Evolutionary conservation across 2,888 invertebrate species (phyloP).

Genomic region (Apeira syringaria): DNA sequence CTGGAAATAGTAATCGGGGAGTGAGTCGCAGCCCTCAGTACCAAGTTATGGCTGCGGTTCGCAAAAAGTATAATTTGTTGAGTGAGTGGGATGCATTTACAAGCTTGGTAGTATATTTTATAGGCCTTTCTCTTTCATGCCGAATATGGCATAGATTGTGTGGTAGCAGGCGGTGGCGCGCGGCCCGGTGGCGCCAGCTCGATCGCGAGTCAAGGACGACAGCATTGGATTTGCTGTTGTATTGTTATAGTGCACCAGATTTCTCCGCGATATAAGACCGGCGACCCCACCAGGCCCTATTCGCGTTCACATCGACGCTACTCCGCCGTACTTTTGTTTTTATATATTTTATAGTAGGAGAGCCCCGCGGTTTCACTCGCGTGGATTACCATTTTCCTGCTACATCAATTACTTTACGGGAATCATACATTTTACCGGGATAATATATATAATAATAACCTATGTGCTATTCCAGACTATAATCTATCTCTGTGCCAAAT

Average conservation of each 20-base stretch:
- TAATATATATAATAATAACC: no score
- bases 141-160: constrained; percentile 48
- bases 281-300: constrained; percentile 24
- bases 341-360: no score
- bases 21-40: constrained; percentile 28
- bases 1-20: constrained; percentile 42
- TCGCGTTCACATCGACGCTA: constrained; percentile 13
- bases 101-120: constrained; percentile 19
- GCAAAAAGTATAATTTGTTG: constrained; percentile 33
- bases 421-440: no score
- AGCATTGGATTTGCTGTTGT: constrained; percentile 41
- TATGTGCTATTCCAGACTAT: no score
- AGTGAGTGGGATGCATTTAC: constrained; percentile 43
- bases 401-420: no score
- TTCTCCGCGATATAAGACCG: constrained; percentile 33
- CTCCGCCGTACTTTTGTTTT: constrained; percentile 7
- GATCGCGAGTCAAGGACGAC: constrained; percentile 61
- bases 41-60: constrained; percentile 29
- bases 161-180: constrained; percentile 33
- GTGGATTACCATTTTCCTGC: no score
- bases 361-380: no score
- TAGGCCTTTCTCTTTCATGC: constrained; percentile 36
- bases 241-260: constrained; percentile 37
- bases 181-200: constrained; percentile 56
- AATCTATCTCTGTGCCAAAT: no score